Evolutionary conservation across 37 sponge, comb jelly and placozoan species (phyloP), one percentile per base, ranked within the genome.

Genomic region (Crambe crambe): DNA sequence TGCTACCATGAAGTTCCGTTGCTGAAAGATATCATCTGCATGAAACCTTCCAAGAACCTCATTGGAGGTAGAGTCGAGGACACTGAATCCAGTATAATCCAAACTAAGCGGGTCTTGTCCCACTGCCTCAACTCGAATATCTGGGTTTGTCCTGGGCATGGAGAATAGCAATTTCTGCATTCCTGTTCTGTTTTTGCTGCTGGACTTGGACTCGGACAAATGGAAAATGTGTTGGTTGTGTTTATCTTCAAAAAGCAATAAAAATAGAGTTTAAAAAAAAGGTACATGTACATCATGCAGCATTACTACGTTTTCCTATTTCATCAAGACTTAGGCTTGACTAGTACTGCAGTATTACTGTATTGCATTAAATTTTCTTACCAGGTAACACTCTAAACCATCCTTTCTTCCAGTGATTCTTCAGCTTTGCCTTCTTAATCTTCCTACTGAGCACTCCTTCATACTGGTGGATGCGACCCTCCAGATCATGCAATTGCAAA

Each of bases 1-100:
- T 20, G 86, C 80, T 5, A 87, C 89, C 89, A 92, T 89, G 43
- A 92, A 88, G 36, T 56, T 76, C 9, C 93, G 64, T 73, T 83
- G 81, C 76, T 88, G 83, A 12, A 82, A 82, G 23, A 85, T 81
- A 71, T 92, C 82, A 0, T 85, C 73, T 23, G 89, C 85, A 74
- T 79, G 80, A 69, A 85, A 77, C 2, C 75, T 76, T 30, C 38
- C 37, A 59, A 84, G 56, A 1, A 38, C 30, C n/a, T 74, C 56
- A 15, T 73, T 59, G 3, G 77, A 56, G 2, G 23, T 42, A n/a
- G 74, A 44, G 22, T 82, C 43, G 25, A 51, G 31, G 23, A 87
- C 57, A 4, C 25, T 56, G 57, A 92, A 87, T 10, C 72, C 81
- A 3, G 83, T 77, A 42, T 78, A 92, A 6, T 87, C 74, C 4